Evolutionary conservation across 2,888 invertebrate genomes (phyloP).

Genomic region (Listrodromus nycthemerus): DNA sequence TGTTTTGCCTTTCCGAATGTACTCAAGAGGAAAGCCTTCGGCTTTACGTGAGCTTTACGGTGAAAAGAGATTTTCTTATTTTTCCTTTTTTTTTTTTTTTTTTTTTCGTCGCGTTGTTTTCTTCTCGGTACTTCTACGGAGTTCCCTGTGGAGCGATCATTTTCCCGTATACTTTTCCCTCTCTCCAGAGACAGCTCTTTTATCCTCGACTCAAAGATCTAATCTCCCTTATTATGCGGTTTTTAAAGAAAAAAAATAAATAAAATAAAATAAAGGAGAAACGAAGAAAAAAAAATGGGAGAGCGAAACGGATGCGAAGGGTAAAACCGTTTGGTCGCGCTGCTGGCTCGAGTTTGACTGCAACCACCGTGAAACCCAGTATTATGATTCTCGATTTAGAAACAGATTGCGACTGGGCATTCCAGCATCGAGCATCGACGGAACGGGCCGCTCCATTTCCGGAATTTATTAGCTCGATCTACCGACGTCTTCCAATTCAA

Average conservation of each 20-base stretch:
- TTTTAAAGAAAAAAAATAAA: conserved; percentile 30
- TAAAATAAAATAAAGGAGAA: no score
- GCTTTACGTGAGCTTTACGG: conserved; percentile 1
- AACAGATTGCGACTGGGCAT: conserved; percentile 62
- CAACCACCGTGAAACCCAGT: conserved; percentile 54
- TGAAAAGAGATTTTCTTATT: conserved; percentile 1
- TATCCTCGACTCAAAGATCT: conserved; percentile 53
- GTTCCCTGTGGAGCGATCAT: conserved; percentile 47
- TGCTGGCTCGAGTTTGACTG: conserved; percentile 58
- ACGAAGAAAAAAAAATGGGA: conserved; percentile 44
- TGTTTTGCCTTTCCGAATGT: conserved; percentile 23
- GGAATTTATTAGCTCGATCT: conserved; percentile 66
- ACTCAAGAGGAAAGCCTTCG: neutral
- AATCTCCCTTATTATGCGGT: conserved; percentile 63
- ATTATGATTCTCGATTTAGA: conserved; percentile 68
- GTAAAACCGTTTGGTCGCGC: conserved; percentile 39
- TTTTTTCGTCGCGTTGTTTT: conserved; percentile 7
- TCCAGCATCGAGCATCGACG: conserved; percentile 46
- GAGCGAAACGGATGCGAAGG: conserved; percentile 15
- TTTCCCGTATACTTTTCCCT: conserved; percentile 43
- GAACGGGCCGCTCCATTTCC: conserved; percentile 47
- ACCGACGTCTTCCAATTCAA: conserved; percentile 65
- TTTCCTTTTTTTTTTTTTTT: neutral
- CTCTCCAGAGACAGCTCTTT: conserved; percentile 38
- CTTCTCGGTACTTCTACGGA: conserved; percentile 19